Percentiles rank a stretch among this genome's conserved stretches.
Conservation (phyloP, 1,140 invertebrate species). For the Papilio aristodemus region DNA sequence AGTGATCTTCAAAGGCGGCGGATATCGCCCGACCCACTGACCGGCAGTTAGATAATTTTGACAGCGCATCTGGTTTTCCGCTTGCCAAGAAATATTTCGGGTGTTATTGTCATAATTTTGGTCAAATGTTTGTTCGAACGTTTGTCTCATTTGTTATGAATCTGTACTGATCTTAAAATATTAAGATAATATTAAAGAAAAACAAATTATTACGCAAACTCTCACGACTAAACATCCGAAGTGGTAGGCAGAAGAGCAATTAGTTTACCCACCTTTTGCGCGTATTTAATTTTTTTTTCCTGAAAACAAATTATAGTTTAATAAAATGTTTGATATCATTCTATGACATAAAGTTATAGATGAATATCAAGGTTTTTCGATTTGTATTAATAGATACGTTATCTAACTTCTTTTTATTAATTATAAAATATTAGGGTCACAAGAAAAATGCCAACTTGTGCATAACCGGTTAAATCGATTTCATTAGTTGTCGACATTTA, state of each 20-base stretch:
- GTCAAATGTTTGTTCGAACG: background rate
- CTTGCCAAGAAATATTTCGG: constrained; percentile 14
- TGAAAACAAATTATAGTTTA: too few species aligned
- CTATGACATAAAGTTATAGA: too few species aligned
- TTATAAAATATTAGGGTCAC: background rate
- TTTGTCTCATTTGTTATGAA: background rate
- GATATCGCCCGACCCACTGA: constrained; percentile 8
- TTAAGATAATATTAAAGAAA: too few species aligned
- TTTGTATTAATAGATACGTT: background rate
- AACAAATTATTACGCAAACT: too few species aligned
- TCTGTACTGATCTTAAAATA: too few species aligned
- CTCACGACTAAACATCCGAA: too few species aligned
- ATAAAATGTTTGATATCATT: too few species aligned
- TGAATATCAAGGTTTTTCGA: background rate
- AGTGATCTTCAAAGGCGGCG: constrained; percentile 14
- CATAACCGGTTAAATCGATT: background rate
- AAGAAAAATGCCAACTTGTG: background rate
- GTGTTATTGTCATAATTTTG: constrained; percentile 16
- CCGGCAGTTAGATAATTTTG: constrained; percentile 19
- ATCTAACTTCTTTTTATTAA: background rate
- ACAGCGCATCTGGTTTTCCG: constrained; percentile 17
- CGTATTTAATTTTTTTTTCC: too few species aligned
- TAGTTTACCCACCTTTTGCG: too few species aligned
- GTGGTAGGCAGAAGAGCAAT: too few species aligned
- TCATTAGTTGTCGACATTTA: background rate